phyloP scores from a whole-genome alignment of 2,888 invertebrate genomes.

The Tuberolachnus salignus region DNA sequence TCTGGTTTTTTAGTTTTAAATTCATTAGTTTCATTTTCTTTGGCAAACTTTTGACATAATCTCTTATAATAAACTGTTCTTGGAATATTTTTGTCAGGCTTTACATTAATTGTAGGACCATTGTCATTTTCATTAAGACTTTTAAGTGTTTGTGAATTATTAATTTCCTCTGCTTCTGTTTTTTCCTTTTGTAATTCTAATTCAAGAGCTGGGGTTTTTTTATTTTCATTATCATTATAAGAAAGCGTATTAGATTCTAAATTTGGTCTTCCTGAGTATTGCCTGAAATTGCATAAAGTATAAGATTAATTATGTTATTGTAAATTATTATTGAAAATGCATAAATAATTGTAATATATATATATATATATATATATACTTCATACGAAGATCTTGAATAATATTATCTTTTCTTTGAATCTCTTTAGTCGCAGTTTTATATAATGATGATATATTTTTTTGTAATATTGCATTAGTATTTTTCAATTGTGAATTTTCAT shows the following conservation, averaged over 20 bases:
- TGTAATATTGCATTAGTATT: conserved; percentile 15
- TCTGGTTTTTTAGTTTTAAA: neutral
- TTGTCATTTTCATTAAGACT: neutral
- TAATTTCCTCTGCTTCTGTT: neutral
- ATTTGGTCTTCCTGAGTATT: neutral
- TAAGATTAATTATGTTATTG: neutral
- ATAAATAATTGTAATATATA: no score
- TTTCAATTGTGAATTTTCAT: conserved; percentile 22
- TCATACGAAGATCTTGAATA: conserved; percentile 42
- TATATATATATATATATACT: conserved; percentile 33
- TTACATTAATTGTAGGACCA: neutral
- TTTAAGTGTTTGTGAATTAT: neutral
- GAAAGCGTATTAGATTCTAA: conserved; percentile 33
- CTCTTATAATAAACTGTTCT: conserved; percentile 44
- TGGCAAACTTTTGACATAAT: conserved; percentile 35
- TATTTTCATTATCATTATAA: neutral
- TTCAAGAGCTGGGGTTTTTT: no score
- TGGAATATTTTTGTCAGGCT: conserved; percentile 19
- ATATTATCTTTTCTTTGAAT: conserved; percentile 56
- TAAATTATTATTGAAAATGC: neutral
- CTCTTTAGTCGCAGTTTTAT: conserved; percentile 55
- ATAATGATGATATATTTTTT: conserved; percentile 56
- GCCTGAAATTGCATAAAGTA: conserved; percentile 2
- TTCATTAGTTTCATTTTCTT: neutral
- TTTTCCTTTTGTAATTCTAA: neutral